These are phyloP conservation scores for Psilopsiagon aymara DNA, from an alignment of 2,113 vertebrate genomes.

Conservation along the genomic window DNA sequence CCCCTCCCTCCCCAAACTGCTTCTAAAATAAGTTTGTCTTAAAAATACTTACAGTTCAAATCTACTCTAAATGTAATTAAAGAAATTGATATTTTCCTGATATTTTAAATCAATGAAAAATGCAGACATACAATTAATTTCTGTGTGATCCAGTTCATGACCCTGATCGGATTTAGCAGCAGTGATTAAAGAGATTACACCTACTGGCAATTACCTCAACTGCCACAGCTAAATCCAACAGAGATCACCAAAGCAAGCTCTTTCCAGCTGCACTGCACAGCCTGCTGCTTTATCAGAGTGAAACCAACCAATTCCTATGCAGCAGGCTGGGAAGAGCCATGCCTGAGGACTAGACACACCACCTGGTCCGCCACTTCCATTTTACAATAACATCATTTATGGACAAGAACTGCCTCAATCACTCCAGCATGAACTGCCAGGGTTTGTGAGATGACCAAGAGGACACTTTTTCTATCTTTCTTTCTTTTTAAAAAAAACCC, in stretches of 20 bases:
- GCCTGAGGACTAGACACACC: not conserved
- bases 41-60: not conserved
- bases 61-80: not conserved
- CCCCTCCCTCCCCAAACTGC: not conserved
- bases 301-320: not conserved
- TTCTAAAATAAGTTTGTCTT: not conserved
- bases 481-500: not conserved
- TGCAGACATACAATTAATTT: not conserved
- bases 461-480: not conserved
- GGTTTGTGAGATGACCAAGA: not conserved
- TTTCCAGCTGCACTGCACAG: not conserved
- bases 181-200: not conserved
- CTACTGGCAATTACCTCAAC: not conserved
- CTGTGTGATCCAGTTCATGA: not conserved
- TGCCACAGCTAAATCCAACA: constrained; percentile 5
- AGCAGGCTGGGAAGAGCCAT: not conserved
- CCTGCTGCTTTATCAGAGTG: not conserved
- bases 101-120: not conserved
- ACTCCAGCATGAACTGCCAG: not conserved
- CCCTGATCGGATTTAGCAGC: constrained; percentile 6
- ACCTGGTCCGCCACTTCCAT: not conserved
- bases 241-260: not conserved
- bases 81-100: not conserved
- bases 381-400: not conserved
- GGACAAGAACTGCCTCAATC: not conserved